A percentile compares a stretch with the other conserved stretches of the same genome.
Conservation (phyloP, 2,113 vertebrate genomes). For the Dicrurus megarhynchus region DNA sequence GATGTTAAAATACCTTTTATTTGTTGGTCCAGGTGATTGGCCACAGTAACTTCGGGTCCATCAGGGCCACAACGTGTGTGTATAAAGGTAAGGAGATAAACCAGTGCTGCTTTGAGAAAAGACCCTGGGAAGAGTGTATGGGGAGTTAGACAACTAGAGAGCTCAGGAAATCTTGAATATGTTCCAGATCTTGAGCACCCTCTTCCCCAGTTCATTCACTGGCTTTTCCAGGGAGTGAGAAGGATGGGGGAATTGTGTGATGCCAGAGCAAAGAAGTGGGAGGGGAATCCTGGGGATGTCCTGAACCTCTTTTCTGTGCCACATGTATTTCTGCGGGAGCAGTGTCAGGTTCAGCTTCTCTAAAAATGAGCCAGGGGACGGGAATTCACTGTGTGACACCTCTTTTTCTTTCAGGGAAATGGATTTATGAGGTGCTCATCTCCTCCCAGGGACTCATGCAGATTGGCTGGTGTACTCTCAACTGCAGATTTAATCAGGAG, state of each 20-base stretch:
- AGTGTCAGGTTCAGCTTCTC: background rate
- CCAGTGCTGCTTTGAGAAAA: background rate
- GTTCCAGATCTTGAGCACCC: background rate
- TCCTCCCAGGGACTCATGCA: conserved; percentile 99
- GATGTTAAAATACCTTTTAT: background rate
- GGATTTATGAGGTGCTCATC: conserved; percentile 97
- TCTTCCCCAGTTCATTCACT: background rate
- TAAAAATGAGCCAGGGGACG: background rate
- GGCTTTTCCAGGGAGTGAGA: background rate
- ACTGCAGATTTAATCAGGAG: conserved; percentile 98
- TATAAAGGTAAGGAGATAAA: conserved; percentile 85
- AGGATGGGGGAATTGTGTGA: background rate
- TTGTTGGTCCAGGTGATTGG: conserved; percentile 85
- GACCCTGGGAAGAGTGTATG: background rate
- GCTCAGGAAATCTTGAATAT: background rate
- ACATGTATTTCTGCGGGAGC: background rate
- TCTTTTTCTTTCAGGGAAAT: conserved; percentile 83
- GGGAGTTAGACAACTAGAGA: background rate
- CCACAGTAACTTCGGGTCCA: conserved; percentile 98
- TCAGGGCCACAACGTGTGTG: conserved; percentile 93
- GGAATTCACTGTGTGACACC: background rate
- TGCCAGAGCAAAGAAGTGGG: background rate
- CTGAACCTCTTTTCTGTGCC: background rate
- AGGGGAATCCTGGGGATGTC: background rate
- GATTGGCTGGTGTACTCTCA: conserved; percentile 97